Base-by-base conservation (phyloP, 2,888 invertebrate species). In the Zelleria hepariella region DNA sequence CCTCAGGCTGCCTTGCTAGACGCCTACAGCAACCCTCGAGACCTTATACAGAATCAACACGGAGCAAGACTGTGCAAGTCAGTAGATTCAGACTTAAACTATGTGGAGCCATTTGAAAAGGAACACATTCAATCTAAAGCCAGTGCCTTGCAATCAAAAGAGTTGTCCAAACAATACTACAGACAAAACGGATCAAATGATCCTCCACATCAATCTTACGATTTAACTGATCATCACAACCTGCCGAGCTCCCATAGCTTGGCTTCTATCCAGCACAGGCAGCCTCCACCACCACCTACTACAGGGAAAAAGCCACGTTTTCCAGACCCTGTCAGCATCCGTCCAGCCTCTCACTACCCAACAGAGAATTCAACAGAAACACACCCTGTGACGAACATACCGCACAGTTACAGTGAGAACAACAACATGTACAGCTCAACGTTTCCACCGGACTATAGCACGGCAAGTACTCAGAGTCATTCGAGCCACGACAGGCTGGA, bases 41-140 rank as follows among this genome's bases (percentile, higher is more conserved):
- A 88, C 58, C 78, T 88, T 66, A 83, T 88, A 58, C 71, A 78
- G 15, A 82, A 86, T 4, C 42, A 58, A 48, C 85, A 79, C 66
- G 71, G 78, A 49, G 67, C 83, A n/a, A 68, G 88, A 66, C 65
- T 86, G 21, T 87, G 84, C 63, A 88, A 88, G 67, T 88, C 88
- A 60, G 88, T 88, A 15, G 88, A 88, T 55, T 88, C 88, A 0
- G 88, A 88, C 69, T 70, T 88, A 58, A 80, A 88, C 66, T 88
- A 88, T 71, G 87, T 88, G 48, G 88, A 88, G 62, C 88, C 88
- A 23, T 88, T 88, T 74, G 87, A 88, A 63, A 87, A 88, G 61
- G 88, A 88, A 66, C 80, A 80, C 25, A 88, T 88, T 48, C 86
- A 88, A 63, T 88, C 88, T 0, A 86, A 82, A 74, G 78, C 84